Percentiles rank a stretch among this genome's conserved stretches.
phyloP scores from a whole-genome alignment of 2,113 vertebrate species.

The Hepsetus odoe region DNA sequence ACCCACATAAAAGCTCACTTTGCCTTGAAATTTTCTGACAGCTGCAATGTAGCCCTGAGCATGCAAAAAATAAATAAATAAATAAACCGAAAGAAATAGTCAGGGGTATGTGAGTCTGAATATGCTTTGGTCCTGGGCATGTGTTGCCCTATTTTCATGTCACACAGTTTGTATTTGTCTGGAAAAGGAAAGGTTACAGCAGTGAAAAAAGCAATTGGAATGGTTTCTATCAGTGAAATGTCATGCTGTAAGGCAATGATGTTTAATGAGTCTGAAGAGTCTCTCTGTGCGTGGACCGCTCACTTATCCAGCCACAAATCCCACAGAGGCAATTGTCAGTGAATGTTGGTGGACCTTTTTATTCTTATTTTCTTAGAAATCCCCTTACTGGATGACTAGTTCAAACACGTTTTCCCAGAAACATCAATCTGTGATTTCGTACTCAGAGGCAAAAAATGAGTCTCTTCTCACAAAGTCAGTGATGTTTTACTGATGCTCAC shows the following conservation, averaged over 20 bases:
- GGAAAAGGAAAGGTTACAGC: slow-evolving; percentile 25
- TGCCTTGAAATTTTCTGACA: slow-evolving; percentile 28
- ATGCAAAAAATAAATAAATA: slow-evolving; percentile 15
- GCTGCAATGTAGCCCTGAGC: slow-evolving; percentile 24
- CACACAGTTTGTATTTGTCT: slow-evolving; percentile 12
- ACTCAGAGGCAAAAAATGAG: background rate
- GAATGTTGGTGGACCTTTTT: slow-evolving; percentile 23
- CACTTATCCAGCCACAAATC: slow-evolving; percentile 14
- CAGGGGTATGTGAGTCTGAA: background rate
- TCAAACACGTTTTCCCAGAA: background rate
- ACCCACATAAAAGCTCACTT: slow-evolving; percentile 16
- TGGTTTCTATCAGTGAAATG: slow-evolving; percentile 17
- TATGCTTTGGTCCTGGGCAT: slow-evolving; percentile 11
- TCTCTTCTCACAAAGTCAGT: too few relatives aligned
- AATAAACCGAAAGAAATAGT: background rate
- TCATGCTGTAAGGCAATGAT: slow-evolving; percentile 29
- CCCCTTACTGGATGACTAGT: background rate
- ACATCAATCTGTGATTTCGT: background rate
- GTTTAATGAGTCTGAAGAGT: slow-evolving; percentile 32
- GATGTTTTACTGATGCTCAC: background rate
- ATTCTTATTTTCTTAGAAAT: slow-evolving; percentile 4
- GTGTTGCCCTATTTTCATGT: slow-evolving; percentile 41
- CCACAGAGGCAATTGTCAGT: slow-evolving; percentile 14
- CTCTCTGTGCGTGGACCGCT: background rate
- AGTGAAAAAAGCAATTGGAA: slow-evolving; percentile 10